Evolutionary conservation across 2,113 vertebrate genomes (phyloP).

Genomic region (Pelecanus crispus): DNA sequence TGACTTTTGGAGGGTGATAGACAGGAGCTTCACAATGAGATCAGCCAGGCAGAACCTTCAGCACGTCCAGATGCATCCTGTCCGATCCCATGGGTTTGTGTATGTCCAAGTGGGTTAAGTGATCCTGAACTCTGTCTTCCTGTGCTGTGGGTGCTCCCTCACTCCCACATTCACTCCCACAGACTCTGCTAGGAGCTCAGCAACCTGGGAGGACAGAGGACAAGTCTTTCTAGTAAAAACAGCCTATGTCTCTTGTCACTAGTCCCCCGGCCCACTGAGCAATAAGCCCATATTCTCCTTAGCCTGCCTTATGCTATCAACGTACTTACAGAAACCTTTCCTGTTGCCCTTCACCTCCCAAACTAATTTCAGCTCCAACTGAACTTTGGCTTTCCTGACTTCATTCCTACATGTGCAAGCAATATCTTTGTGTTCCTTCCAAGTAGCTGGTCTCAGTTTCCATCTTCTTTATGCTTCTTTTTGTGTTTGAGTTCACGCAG

Average conservation of each 20-base stretch:
- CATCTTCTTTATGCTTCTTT: not conserved
- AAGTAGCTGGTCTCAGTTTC: not conserved
- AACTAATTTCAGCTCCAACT: not conserved
- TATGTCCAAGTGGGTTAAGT: not conserved
- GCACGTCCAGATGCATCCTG: not conserved
- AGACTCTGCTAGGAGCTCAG: not conserved
- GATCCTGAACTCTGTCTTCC: not conserved
- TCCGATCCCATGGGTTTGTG: not conserved
- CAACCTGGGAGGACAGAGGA: not conserved
- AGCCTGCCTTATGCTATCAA: not conserved
- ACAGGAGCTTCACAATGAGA: not conserved
- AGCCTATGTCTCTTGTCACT: not conserved
- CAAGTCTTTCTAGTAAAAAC: not conserved
- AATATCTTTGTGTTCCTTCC: not conserved
- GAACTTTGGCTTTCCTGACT: not conserved
- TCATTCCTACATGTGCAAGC: not conserved
- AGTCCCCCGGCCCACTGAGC: not conserved
- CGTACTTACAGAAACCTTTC: not conserved
- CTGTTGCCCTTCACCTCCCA: not conserved
- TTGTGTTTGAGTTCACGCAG: not conserved
- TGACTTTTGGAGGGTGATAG: not conserved
- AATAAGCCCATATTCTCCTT: not conserved
- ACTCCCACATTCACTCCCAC: not conserved
- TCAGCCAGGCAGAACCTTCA: not conserved
- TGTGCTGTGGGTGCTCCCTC: not conserved